phyloP scores from a whole-genome alignment of 1,140 invertebrate species.

The Apis laboriosa region DNA sequence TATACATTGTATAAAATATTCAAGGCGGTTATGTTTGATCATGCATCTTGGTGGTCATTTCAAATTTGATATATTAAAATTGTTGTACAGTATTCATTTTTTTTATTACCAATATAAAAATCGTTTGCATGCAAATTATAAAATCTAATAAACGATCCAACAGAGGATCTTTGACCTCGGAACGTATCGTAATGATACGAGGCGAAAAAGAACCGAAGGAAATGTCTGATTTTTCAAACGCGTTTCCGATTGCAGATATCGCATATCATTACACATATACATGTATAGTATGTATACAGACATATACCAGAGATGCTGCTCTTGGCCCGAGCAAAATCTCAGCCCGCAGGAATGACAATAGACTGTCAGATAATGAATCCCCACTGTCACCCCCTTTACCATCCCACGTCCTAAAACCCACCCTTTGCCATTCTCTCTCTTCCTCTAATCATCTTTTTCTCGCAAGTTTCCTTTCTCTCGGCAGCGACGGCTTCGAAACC shows the following conservation, averaged over 20 bases:
- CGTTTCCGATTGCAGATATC: conserved; percentile 58
- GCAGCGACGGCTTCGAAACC: conserved; percentile 62
- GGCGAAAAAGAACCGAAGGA: conserved; percentile 30
- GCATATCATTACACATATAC: conserved; percentile 42
- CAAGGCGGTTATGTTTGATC: not conserved
- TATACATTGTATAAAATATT: not conserved
- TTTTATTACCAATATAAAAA: no score
- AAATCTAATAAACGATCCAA: no score
- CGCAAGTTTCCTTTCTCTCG: conserved; percentile 2
- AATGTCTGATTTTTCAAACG: conserved; percentile 56
- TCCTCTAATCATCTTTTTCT: conserved; percentile 1
- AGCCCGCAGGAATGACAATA: conserved; percentile 76
- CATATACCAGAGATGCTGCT: conserved; percentile 53
- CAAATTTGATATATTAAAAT: not conserved
- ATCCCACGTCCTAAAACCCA: conserved; percentile 69
- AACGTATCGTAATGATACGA: not conserved
- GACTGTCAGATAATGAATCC: conserved; percentile 78
- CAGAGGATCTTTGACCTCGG: not conserved
- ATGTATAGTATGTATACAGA: conserved; percentile 31
- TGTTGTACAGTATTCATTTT: not conserved
- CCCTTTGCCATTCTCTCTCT: conserved; percentile 62
- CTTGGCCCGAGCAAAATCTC: conserved; percentile 71
- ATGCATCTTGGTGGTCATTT: not conserved
- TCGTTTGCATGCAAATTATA: not conserved
- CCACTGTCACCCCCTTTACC: conserved; percentile 68